Conservation (phyloP, 2,888 invertebrate genomes). For the Norana najaformis region DNA sequence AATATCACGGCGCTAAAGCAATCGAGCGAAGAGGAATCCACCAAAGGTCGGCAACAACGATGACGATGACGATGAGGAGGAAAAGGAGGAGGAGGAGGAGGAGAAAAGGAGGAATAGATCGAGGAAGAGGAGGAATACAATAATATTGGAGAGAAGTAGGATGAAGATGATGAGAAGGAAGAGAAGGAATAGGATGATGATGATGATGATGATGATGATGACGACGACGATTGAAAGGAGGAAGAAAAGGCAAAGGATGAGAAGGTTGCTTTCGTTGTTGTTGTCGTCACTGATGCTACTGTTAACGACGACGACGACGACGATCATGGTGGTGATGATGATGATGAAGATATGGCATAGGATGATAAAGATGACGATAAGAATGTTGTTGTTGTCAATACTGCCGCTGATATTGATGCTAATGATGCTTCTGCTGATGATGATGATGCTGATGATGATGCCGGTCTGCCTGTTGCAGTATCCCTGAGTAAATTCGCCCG, state of each 20-base stretch:
- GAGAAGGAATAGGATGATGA: no score
- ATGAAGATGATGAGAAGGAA: no score
- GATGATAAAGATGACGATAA: no score
- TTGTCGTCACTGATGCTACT: no score
- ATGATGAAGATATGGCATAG: no score
- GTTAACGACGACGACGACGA: no score
- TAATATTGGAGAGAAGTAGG: neutral
- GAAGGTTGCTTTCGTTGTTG: no score
- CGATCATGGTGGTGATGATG: no score
- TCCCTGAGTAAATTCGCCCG: slow-evolving; percentile 22
- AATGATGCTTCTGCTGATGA: neutral
- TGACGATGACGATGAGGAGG: neutral
- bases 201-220: no score
- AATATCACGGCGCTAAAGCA: slow-evolving; percentile 99
- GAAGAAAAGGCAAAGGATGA: no score
- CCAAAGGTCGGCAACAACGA: slow-evolving; percentile 51
- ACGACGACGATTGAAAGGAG: no score
- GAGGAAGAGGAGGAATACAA: neutral
- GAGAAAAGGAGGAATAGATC: neutral
- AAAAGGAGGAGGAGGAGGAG: neutral
- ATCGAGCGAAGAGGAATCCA: slow-evolving; percentile 86
- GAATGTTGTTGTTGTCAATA: neutral
- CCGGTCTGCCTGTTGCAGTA: slow-evolving; percentile 10
- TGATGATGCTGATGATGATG: slow-evolving; percentile 36
- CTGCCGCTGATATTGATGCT: neutral